A percentile compares a stretch with the other conserved stretches of the same genome.
Conservation (phyloP, 2,797 vertebrate genomes). For the Coilia nasus region DNA sequence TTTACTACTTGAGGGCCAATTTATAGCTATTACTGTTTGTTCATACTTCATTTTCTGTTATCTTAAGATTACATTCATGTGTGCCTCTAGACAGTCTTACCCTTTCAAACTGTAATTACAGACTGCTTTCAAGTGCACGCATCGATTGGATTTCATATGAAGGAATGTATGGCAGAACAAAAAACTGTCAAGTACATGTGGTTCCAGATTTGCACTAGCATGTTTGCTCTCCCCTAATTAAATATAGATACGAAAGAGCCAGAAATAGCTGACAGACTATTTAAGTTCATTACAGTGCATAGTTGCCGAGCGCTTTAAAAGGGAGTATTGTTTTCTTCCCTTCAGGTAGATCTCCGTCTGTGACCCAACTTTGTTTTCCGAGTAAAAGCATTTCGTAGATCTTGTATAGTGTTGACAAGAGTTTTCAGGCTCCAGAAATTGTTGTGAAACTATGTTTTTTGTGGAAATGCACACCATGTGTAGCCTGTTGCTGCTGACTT, state of each 20-base stretch:
- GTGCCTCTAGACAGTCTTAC: slow-evolving; percentile 43
- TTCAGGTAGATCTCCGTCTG: slow-evolving; percentile 12
- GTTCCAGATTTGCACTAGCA: slow-evolving; percentile 57
- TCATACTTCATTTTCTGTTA: slow-evolving; percentile 57
- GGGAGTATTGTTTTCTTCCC: not conserved
- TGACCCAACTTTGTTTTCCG: not conserved
- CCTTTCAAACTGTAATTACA: slow-evolving; percentile 41
- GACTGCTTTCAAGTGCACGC: slow-evolving; percentile 51
- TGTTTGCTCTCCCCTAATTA: slow-evolving; percentile 57
- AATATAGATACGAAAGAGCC: slow-evolving; percentile 36
- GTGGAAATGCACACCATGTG: not conserved
- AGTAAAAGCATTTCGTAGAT: not conserved
- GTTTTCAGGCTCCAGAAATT: not conserved
- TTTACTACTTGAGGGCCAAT: slow-evolving; percentile 50
- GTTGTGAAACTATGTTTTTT: not conserved
- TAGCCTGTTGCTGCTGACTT: not conserved
- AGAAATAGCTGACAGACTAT: not conserved
- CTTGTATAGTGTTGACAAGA: not conserved
- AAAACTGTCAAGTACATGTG: slow-evolving; percentile 61
- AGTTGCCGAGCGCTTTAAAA: not conserved
- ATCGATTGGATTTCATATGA: slow-evolving; percentile 42
- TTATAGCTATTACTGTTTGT: slow-evolving; percentile 58
- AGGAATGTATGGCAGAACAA: slow-evolving; percentile 58
- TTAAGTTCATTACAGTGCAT: slow-evolving; percentile 1
- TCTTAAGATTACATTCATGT: slow-evolving; percentile 43